phyloP scores from a whole-genome alignment of 1,140 invertebrate genomes.

The Eurosta solidaginis region DNA sequence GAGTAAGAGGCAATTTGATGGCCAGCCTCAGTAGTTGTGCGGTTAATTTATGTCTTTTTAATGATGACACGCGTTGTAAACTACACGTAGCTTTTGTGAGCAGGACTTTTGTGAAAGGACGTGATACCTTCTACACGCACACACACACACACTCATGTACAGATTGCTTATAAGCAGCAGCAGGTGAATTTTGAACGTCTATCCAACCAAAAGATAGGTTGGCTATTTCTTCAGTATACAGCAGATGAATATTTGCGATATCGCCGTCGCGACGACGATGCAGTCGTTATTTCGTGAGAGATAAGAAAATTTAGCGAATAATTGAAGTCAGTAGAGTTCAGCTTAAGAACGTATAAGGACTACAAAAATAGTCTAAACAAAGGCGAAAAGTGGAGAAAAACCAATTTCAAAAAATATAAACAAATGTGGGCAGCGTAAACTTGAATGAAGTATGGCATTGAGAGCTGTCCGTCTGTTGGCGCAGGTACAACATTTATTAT shows the following conservation, averaged over 20 bases:
- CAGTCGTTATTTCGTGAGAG: slow-evolving; percentile 5
- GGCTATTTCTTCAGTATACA: neutral
- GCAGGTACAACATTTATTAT: slow-evolving; percentile 10
- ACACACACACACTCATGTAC: too few species aligned
- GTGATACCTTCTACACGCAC: neutral
- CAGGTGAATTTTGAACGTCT: neutral
- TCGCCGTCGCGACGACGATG: neutral
- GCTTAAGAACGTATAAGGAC: neutral
- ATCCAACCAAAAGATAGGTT: neutral
- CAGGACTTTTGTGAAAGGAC: slow-evolving; percentile 20
- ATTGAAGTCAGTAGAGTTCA: slow-evolving; percentile 13
- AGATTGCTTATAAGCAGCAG: too few species aligned
- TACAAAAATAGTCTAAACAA: neutral
- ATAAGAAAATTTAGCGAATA: slow-evolving; percentile 16
- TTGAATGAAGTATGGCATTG: neutral
- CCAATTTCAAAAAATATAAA: neutral
- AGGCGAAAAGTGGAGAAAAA: neutral
- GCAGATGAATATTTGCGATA: slow-evolving; percentile 21
- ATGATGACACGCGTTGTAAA: slow-evolving; percentile 23
- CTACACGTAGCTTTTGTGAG: neutral
- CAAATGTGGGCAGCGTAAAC: neutral
- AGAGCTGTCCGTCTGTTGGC: neutral
- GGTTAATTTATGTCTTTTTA: slow-evolving; percentile 29
- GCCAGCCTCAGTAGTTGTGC: slow-evolving; percentile 13
- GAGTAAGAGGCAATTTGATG: neutral